Evolutionary conservation across 1,140 invertebrate species (phyloP), one percentile per base, ranked within the genome.

Genomic region (Cotesia glomerata): DNA sequence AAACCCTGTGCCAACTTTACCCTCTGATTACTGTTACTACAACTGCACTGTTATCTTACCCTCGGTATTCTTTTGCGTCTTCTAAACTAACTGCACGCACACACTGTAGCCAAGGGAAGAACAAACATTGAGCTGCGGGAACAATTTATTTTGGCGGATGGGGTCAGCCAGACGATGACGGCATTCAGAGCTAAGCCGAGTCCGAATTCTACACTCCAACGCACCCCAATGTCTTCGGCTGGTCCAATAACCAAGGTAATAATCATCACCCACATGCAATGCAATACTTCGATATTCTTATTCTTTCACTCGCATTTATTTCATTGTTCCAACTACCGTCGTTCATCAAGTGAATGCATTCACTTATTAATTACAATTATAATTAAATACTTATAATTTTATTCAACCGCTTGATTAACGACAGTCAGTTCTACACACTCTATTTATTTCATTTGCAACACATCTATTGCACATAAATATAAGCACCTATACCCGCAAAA

Each of bases 91-190:
- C 78, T 85, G 79, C 80, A 79, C 89, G 89, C 88, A 89, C 86
- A 87, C 85, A 82, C 91, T 98, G 79, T 85, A 87, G 97, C 97
- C 89, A 99, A 98, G 90, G 98, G 98, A 91, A 93, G 97, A 89
- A 99, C 98, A 86, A 99, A 99, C 91, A 96, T 98, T 88, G 98
- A 99, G 90, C 93, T 99, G 83, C 91, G 97, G 80, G 97, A 99
- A 89, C 96, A 98, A 91, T 99, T 99, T 90, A 98, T 98, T 86
- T 89, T 99, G 90, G 96, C 97, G 78, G 95, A 98, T 86, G 97
- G 97, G 82, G 97, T 98, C 75, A 97, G 95, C 84, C 97, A 98
- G 90, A 95, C 95, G 82, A 98, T 99, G 96, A 94, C 96, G 80
- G 95, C 95, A 79, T 98, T 99, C 91, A 95, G 95, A 88, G 93